Conservation (phyloP, 2,888 invertebrate genomes). For the Leptura quadrifasciata region DNA sequence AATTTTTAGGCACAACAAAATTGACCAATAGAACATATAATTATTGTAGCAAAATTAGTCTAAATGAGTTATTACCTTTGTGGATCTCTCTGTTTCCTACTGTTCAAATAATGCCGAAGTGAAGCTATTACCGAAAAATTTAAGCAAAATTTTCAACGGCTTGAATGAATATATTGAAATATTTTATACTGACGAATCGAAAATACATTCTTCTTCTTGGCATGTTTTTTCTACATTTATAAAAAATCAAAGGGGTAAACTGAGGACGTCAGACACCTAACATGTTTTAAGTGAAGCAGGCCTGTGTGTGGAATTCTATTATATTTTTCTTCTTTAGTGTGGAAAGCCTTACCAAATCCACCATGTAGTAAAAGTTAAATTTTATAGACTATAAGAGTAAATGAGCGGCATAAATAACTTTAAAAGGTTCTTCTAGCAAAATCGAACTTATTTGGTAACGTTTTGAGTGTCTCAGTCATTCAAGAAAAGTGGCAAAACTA, state of each 20-base stretch:
- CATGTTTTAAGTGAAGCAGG: neutral
- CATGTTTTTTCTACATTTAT: too few species aligned
- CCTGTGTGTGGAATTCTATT: neutral
- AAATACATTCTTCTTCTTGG: too few species aligned
- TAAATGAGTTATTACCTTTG: too few species aligned
- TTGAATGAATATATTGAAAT: too few species aligned
- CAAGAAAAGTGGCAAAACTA: conserved; percentile 49
- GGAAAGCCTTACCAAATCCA: conserved; percentile 2
- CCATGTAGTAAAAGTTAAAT: conserved; percentile 19
- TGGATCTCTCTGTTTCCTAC: too few species aligned
- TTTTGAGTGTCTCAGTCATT: conserved; percentile 30
- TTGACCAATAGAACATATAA: too few species aligned
- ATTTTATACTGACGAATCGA: too few species aligned
- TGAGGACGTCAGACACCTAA: neutral
- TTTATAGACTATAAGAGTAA: conserved; percentile 20
- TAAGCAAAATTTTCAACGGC: too few species aligned
- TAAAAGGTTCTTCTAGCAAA: conserved; percentile 11
- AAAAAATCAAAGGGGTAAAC: neutral
- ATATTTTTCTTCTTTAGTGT: neutral
- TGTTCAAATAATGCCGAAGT: too few species aligned
- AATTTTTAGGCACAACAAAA: too few species aligned
- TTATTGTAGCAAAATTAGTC: too few species aligned
- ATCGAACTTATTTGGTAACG: conserved; percentile 25
- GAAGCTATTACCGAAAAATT: too few species aligned
- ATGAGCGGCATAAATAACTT: conserved; percentile 34